Evolutionary conservation across 2,113 vertebrate genomes (phyloP), one percentile per base, ranked within the genome.

Genomic region (Todiramphus chloris): DNA sequence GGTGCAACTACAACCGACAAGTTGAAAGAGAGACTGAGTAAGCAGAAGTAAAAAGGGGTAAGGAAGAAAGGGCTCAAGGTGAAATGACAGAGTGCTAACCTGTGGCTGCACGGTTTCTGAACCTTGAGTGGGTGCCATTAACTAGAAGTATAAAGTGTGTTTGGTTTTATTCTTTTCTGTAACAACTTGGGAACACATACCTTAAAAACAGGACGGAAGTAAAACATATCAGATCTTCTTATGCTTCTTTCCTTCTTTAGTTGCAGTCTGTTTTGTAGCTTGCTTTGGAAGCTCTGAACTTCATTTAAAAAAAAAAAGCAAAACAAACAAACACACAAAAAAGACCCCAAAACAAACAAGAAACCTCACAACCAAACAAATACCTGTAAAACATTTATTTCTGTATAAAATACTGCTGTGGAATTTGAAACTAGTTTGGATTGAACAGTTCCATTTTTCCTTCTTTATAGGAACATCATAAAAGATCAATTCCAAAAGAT

Each of bases 401-500:
- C 12, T 79, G 3, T 76, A 7, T 73, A 70, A 77, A 90, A 53
- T 73, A 58, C n/a, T 56, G 4, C 31, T 63, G 23, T 60, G 53
- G 28, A 81, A 91, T 86, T 85, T 83, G 21, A 24, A 76, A 79
- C 69, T 28, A 51, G 28, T 50, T 94, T 56, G 63, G 31, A 17
- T 30, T 95, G 37, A 84, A 62, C 27, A 66, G 62, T 53, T 35
- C 18, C 9, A 9, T 76, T 92, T 74, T 87, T 81, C 17, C 12
- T 96, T 2, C 33, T 62, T 56, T 95, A 44, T 80, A 99, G 99
- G 99, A 99, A 90, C 99, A 99, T 93, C 99, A 99, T 98, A 99
- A 99, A 98, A 98, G 99, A 96, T 99, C 99, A 46, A 99, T 99
- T 97, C 99, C 99, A 74, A 99, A 99, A 97, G 99, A 99, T 97